These are phyloP conservation scores for Propithecus perrieri DNA, from an alignment of 2,797 vertebrate species.

Conservation along the genomic window DNA sequence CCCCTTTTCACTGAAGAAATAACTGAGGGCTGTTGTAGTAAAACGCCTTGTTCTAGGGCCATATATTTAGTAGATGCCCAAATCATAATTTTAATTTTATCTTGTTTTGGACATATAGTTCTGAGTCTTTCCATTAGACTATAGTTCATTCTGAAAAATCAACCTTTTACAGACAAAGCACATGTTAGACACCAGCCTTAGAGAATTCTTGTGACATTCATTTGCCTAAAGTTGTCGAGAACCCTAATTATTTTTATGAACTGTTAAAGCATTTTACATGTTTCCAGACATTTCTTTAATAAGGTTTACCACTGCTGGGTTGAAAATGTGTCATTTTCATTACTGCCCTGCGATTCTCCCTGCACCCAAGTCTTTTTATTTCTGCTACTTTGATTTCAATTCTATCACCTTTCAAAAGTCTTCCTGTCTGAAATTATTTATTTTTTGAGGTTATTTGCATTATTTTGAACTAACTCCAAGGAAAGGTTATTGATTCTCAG, in stretches of 20 bases:
- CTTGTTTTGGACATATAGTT: background rate
- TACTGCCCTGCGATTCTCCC: background rate
- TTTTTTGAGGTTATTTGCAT: conserved; percentile 37
- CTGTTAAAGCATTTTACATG: conserved; percentile 43
- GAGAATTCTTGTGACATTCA: conserved; percentile 40
- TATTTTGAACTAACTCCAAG: conserved; percentile 30
- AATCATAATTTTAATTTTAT: conserved; percentile 6
- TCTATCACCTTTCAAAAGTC: conserved; percentile 44
- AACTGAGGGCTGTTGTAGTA: background rate
- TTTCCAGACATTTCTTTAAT: conserved; percentile 62
- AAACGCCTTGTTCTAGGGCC: background rate
- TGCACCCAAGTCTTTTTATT: conserved; percentile 13
- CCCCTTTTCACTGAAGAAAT: background rate
- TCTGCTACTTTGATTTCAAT: conserved; percentile 25
- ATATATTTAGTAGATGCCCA: background rate
- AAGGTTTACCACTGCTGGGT: conserved; percentile 21
- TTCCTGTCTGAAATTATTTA: conserved; percentile 5
- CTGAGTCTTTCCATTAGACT: background rate
- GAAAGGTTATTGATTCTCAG: conserved; percentile 15
- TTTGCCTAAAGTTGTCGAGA: conserved; percentile 58
- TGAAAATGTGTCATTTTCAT: conserved; percentile 62
- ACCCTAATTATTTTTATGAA: conserved; percentile 64
- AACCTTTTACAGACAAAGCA: background rate
- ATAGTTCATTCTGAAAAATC: background rate
- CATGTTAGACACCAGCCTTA: background rate